These are phyloP conservation scores for Trichopria drosophilae DNA, from an alignment of 2,888 invertebrate species.

Conservation along the genomic window DNA sequence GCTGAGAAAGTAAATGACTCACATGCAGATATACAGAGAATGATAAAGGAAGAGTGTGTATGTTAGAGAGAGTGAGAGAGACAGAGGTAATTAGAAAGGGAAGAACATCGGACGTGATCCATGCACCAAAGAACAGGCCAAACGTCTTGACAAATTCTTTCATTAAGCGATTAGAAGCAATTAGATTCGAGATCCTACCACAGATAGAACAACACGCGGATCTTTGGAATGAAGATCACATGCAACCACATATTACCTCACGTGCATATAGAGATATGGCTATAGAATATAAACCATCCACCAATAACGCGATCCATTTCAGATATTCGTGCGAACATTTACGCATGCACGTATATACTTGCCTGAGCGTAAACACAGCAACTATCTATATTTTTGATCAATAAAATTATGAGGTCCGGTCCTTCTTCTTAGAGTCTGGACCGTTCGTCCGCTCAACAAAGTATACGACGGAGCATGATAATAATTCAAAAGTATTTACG, in stretches of 20 bases:
- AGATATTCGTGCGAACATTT: too few species aligned
- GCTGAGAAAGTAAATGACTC: too few species aligned
- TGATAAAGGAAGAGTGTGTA: too few species aligned
- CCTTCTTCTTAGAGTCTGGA: too few species aligned
- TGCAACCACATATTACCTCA: constrained; percentile 3
- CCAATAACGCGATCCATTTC: too few species aligned
- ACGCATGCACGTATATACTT: too few species aligned
- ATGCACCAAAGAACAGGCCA: too few species aligned
- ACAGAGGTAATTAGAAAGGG: too few species aligned
- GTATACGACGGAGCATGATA: constrained; percentile 32
- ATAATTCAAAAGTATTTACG: constrained; percentile 46
- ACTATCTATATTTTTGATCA: constrained; percentile 40
- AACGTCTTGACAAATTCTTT: constrained; percentile 15
- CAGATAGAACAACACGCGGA: constrained; percentile 8
- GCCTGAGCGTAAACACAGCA: too few species aligned
- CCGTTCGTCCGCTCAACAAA: constrained; percentile 15
- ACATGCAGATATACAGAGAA: too few species aligned
- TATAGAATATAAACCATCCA: too few species aligned
- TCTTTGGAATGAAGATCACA: constrained; percentile 19
- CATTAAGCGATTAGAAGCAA: constrained; percentile 12
- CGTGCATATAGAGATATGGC: constrained; percentile 3
- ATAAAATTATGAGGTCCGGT: constrained; percentile 42
- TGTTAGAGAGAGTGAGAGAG: too few species aligned
- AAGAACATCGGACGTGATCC: constrained; percentile 11
- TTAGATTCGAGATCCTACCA: constrained; percentile 17